phyloP scores from a whole-genome alignment of 2,888 invertebrate genomes.

The Acrocyrtus sp. region DNA sequence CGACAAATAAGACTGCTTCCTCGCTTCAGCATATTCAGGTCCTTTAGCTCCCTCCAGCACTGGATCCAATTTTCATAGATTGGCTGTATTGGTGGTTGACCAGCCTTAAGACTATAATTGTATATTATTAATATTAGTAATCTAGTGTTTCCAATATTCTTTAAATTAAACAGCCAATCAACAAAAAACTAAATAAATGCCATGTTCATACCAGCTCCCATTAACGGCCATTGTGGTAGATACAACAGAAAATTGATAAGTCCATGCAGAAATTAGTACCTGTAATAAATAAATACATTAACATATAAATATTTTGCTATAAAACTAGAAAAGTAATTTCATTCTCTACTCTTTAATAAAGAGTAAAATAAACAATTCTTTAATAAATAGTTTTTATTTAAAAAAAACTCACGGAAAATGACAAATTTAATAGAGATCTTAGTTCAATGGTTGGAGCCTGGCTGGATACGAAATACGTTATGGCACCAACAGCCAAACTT shows the following conservation, averaged over 20 bases:
- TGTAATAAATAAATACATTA: slow-evolving; percentile 65
- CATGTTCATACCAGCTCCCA: slow-evolving; percentile 77
- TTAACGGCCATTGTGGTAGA: slow-evolving; percentile 91
- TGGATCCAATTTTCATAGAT: slow-evolving; percentile 82
- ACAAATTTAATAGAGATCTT: slow-evolving; percentile 67
- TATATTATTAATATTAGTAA: too few species aligned
- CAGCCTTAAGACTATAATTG: slow-evolving; percentile 79
- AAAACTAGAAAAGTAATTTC: too few species aligned
- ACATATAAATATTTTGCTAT: too few species aligned
- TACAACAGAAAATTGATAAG: slow-evolving; percentile 94
- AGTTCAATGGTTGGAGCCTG: slow-evolving; percentile 67
- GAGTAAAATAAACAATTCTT: too few species aligned
- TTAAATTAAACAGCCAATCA: too few species aligned
- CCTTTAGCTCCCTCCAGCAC: slow-evolving; percentile 83
- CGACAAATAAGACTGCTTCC: slow-evolving; percentile 86
- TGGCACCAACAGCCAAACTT: slow-evolving; percentile 78
- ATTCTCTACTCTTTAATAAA: too few species aligned
- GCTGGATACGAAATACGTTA: slow-evolving; percentile 82
- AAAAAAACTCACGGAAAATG: slow-evolving; percentile 70
- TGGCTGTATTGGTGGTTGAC: slow-evolving; percentile 86
- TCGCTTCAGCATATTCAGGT: slow-evolving; percentile 82
- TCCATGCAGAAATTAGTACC: slow-evolving; percentile 83
- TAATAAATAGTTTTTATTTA: slow-evolving; percentile 13
- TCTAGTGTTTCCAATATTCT: too few species aligned
- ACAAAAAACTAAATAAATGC: too few species aligned